Conservation (phyloP, 1,140 invertebrate species). For the Calliphora vicina region DNA sequence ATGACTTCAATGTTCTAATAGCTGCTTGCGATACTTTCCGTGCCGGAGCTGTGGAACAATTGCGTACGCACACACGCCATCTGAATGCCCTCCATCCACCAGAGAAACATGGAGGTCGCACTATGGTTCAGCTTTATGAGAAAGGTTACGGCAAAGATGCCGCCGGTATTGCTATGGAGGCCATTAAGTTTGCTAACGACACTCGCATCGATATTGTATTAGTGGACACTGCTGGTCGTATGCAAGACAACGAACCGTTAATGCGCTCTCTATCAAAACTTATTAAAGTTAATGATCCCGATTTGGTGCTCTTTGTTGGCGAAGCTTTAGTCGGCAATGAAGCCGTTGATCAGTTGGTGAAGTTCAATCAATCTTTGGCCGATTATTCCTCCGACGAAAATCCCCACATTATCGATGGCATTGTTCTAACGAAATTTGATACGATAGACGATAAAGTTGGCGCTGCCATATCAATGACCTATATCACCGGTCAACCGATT, state of each 20-base stretch:
- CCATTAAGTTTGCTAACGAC: conserved; percentile 88
- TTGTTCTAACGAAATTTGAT: conserved; percentile 98
- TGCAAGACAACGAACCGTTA: conserved; percentile 99
- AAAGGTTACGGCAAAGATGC: conserved; percentile 99
- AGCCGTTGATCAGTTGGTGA: conserved; percentile 98
- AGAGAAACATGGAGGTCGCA: conserved; percentile 71
- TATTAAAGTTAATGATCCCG: conserved; percentile 90
- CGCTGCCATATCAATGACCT: conserved; percentile 99
- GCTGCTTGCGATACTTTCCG: conserved; percentile 99
- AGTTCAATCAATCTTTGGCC: conserved; percentile 97
- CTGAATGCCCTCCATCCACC: conserved; percentile 93
- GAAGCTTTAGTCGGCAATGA: conserved; percentile 99
- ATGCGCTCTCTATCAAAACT: conserved; percentile 97
- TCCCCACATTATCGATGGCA: conserved; percentile 95
- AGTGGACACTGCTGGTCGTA: conserved; percentile 97
- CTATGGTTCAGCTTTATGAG: conserved; percentile 95
- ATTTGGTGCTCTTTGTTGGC: conserved; percentile 97
- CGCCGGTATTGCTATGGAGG: conserved; percentile 96
- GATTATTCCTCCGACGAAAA: conserved; percentile 84
- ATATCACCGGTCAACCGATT: conserved; percentile 99
- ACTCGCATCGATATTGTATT: conserved; percentile 88
- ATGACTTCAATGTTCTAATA: conserved; percentile 94
- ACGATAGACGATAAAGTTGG: conserved; percentile 99
- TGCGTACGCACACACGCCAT: conserved; percentile 93
- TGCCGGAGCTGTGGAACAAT: conserved; percentile 98